Evolutionary conservation across 2,113 vertebrate species (phyloP), one percentile per base, ranked within the genome.

Genomic region (Apodemus speciosus): DNA sequence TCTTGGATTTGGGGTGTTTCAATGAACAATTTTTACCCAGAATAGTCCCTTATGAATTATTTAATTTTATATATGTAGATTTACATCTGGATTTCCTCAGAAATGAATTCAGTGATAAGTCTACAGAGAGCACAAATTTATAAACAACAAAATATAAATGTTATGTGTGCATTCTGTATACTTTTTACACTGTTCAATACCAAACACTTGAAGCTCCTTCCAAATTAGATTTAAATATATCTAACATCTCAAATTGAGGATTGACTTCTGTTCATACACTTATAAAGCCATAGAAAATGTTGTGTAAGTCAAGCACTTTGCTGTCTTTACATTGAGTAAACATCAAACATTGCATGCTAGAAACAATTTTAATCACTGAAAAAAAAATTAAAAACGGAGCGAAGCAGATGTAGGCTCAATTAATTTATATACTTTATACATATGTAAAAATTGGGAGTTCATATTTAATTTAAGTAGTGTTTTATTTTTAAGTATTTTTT

Each of bases 101-200:
- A 66, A 58, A 96, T 75, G 62, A 56, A 73, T 46, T 62, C 81
- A 81, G 4, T 73, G 6, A 58, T 35, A 51, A 35, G 76, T 25
- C 79, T 90, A 86, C 35, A 92, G 58, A 92, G 14, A 84, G 9
- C 11, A 85, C 87, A 60, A 49, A 93, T 53, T n/a, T 49, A 95
- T 90, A 87, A 93, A 93, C 3, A 64, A 75, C 92, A 88, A 85
- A 71, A 71, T 43, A 58, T 10, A 94, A 84, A 90, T 3, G 92
- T 79, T 53, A 6, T 84, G 3, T 56, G 49, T 23, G 13, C 13
- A 83, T 75, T 14, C 6, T 73, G 1, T 77, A 75, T 46, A n/a
- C 75, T 71, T n/a, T 75, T 40, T 0, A 46, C 20, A 69, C 53
- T 58, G 56, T 51, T 93, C 68, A 88, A 66, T 14, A 76, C 14